phyloP scores from a whole-genome alignment of 2,888 invertebrate species.

The Lutraria lutraria region DNA sequence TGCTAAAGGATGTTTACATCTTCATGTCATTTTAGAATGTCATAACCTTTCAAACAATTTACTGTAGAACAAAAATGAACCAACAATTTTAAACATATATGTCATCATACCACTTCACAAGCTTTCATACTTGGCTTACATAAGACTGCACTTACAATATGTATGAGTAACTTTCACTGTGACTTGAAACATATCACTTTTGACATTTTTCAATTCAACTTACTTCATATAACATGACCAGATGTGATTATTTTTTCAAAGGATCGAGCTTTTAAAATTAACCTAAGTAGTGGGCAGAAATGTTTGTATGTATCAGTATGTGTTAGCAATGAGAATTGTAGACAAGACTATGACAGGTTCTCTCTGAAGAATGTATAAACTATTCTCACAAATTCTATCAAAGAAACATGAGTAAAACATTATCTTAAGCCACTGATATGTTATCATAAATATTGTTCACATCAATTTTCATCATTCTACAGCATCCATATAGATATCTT shows the following conservation, averaged over 20 bases:
- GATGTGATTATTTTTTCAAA: not conserved
- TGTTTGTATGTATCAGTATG: not conserved
- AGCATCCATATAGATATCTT: not conserved
- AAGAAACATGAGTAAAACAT: conserved; percentile 17
- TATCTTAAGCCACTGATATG: conserved; percentile 12
- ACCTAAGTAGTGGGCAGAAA: not conserved
- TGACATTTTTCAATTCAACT: not conserved
- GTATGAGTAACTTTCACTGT: not conserved
- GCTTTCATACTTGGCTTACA: not conserved
- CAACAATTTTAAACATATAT: not conserved
- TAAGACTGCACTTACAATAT: not conserved
- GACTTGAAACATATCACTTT: not conserved
- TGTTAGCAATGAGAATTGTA: not conserved
- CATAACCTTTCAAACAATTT: conserved; percentile 54
- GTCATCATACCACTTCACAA: conserved; percentile 4
- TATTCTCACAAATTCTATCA: not conserved
- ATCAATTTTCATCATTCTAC: conserved; percentile 24
- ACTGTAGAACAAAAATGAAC: not conserved
- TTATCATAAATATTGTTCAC: conserved; percentile 28
- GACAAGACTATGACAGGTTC: not conserved
- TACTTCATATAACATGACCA: not conserved
- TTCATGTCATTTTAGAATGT: conserved; percentile 44
- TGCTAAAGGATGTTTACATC: conserved; percentile 52
- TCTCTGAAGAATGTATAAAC: not conserved
- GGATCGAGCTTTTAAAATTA: not conserved